phyloP scores from a whole-genome alignment of 2,113 vertebrate species.

The Chroicocephalus ridibundus region DNA sequence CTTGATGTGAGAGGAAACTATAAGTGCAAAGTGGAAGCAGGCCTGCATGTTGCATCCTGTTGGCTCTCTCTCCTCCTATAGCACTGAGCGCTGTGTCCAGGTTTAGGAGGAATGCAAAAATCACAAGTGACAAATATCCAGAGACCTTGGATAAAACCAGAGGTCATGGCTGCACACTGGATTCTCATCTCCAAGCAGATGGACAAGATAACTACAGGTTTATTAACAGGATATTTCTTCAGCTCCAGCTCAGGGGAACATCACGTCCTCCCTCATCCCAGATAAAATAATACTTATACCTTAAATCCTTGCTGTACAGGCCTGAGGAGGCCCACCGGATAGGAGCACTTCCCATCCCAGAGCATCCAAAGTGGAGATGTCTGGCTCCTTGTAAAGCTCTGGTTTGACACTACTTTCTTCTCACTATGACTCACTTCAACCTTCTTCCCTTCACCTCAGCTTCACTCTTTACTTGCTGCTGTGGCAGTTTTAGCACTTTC shows the following conservation, averaged over 20 bases:
- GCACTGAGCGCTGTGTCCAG: too few relatives aligned
- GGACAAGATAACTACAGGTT: neutral
- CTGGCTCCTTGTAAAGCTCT: neutral
- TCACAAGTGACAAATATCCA: neutral
- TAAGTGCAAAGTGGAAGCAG: neutral
- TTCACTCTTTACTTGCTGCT: neutral
- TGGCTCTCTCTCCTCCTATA: neutral
- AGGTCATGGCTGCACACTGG: neutral
- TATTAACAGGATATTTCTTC: neutral
- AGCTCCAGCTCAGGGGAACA: neutral
- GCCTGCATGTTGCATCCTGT: rapidly evolving
- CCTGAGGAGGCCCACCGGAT: neutral
- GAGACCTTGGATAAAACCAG: neutral
- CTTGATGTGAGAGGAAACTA: neutral
- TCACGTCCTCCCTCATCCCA: neutral
- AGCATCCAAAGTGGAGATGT: neutral
- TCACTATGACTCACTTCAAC: neutral
- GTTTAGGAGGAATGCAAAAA: neutral
- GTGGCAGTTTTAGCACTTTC: neutral
- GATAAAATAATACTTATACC: neutral
- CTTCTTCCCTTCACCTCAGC: neutral
- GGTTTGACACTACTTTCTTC: neutral
- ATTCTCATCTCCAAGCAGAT: neutral
- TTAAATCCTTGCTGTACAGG: neutral
- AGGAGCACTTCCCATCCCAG: neutral